These are phyloP conservation scores for Cyclopterus lumpus DNA, from an alignment of 2,797 vertebrate species.

Conservation along the genomic window DNA sequence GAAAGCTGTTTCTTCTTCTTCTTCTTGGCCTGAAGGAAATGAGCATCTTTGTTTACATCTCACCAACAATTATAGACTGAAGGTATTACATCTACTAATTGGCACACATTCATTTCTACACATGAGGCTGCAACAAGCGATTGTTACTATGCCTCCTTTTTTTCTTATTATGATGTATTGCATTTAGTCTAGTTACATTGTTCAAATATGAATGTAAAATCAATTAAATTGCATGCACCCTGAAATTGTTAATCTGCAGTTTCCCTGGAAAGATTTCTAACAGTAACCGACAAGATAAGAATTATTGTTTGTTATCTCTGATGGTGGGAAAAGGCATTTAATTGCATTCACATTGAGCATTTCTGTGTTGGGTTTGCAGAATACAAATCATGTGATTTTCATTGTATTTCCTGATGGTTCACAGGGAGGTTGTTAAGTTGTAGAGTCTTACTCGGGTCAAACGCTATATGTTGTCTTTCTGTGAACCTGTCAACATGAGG, in stretches of 20 bases:
- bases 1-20: constrained; percentile 39
- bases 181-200: constrained; percentile 5
- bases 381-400: constrained; percentile 45
- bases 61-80: constrained; percentile 41
- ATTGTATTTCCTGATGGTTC: constrained; percentile 26
- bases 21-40: constrained; percentile 26
- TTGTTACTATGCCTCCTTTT: not conserved
- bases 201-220: constrained; percentile 27
- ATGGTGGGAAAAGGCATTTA: constrained; percentile 28
- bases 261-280: constrained; percentile 36
- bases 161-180: constrained; percentile 11
- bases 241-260: constrained; percentile 38
- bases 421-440: constrained; percentile 9
- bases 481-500: constrained; percentile 36
- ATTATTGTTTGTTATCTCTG: constrained; percentile 43
- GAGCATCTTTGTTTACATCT: constrained; percentile 65
- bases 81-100: constrained; percentile 47
- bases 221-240: constrained; percentile 31
- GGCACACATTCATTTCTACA: constrained; percentile 12
- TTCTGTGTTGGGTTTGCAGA: constrained; percentile 17
- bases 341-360: constrained; percentile 36
- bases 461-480: constrained; percentile 20
- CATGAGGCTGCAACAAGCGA: constrained; percentile 13
- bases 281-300: constrained; percentile 41
- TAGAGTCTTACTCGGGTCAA: constrained; percentile 31